A percentile compares a stretch with the other conserved stretches of the same genome.
Conservation (phyloP, 2,888 invertebrate species). For the Eilema griseolum region DNA sequence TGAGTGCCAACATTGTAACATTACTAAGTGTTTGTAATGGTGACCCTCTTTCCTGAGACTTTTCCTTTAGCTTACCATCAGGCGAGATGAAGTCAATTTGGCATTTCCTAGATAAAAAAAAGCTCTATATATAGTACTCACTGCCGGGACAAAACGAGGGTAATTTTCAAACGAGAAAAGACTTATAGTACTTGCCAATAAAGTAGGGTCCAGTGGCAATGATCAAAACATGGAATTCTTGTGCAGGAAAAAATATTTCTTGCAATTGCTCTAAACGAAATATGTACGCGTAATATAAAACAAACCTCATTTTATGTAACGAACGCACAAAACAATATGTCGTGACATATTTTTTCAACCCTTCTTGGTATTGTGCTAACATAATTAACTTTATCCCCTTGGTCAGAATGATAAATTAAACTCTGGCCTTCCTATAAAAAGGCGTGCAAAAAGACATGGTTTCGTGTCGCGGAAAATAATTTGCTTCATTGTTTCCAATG, state of each 20-base stretch:
- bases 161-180: too few species aligned
- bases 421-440: slow-evolving; percentile 31
- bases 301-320: slow-evolving; percentile 12
- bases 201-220: neutral
- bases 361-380: slow-evolving; percentile 43
- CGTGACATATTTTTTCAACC: slow-evolving; percentile 42
- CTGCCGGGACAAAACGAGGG: too few species aligned
- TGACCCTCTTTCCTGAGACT: too few species aligned
- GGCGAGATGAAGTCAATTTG: too few species aligned
- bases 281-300: slow-evolving; percentile 9
- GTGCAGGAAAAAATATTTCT: neutral
- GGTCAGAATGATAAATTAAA: slow-evolving; percentile 45
- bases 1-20: too few species aligned
- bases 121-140: too few species aligned
- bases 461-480: slow-evolving; percentile 39
- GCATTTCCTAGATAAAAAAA: too few species aligned
- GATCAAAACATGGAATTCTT: neutral
- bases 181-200: too few species aligned
- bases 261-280: neutral
- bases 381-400: slow-evolving; percentile 44
- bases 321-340: slow-evolving; percentile 41
- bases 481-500: slow-evolving; percentile 32
- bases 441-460: slow-evolving; percentile 33
- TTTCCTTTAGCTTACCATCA: too few species aligned
- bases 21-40: too few species aligned